These are phyloP conservation scores for Notothenia rossii DNA, from an alignment of 2,113 vertebrate genomes.

Conservation along the genomic window DNA sequence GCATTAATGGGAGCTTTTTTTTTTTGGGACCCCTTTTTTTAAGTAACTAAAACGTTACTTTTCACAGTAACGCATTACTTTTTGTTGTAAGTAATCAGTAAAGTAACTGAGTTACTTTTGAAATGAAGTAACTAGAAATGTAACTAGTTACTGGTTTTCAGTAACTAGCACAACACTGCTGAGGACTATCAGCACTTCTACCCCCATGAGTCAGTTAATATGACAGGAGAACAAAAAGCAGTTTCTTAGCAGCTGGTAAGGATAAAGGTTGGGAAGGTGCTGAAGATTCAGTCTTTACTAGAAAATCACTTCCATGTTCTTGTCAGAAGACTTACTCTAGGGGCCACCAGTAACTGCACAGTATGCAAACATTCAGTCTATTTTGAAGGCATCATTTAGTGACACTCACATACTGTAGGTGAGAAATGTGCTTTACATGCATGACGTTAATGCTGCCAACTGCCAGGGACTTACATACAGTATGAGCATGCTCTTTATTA, in stretches of 20 bases:
- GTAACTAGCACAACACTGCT: no score
- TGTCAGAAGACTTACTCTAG: background rate
- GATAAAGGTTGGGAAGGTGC: background rate
- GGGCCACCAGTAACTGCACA: background rate
- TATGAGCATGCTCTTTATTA: background rate
- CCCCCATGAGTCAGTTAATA: background rate
- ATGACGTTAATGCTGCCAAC: background rate
- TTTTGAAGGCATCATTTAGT: background rate
- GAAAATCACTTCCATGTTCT: background rate
- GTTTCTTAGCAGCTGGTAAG: background rate
- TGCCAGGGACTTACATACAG: background rate
- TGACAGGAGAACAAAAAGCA: background rate
- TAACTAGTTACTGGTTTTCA: no score
- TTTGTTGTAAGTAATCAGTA: no score
- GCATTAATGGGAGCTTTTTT: no score
- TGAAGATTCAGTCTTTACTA: background rate
- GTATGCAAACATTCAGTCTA: background rate
- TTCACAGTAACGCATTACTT: no score
- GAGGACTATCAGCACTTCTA: constrained; percentile 12
- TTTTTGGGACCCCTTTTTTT: no score
- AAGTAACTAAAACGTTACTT: no score
- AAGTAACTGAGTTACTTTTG: no score
- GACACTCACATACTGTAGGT: background rate
- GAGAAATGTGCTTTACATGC: background rate
- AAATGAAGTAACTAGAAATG: no score